These are phyloP conservation scores for Ceratitis capitata DNA, from an alignment of 1,140 invertebrate genomes.

Conservation along the genomic window DNA sequence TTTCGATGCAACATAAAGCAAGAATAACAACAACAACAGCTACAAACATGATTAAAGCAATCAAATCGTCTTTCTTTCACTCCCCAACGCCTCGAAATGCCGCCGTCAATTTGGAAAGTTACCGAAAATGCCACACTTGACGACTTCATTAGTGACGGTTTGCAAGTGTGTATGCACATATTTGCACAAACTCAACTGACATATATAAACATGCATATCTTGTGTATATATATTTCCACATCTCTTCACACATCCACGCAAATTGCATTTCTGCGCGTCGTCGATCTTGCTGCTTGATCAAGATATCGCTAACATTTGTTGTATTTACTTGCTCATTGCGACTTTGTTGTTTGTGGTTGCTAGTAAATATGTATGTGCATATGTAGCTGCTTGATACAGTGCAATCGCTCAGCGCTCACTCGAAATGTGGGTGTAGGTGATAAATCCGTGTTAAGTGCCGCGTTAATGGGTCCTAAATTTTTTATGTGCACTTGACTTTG, in stretches of 20 bases:
- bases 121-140: neutral
- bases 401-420: neutral
- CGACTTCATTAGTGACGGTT: conserved; percentile 9
- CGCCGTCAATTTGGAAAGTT: neutral
- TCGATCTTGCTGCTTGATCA: neutral
- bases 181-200: neutral
- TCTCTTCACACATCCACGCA: neutral
- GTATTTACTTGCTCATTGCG: conserved; percentile 4
- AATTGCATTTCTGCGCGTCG: neutral
- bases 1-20: neutral
- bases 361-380: too few relatives aligned
- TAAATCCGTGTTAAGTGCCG: conserved; percentile 45
- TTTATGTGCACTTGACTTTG: conserved; percentile 12
- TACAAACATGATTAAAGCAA: neutral
- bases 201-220: neutral
- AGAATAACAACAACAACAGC: neutral
- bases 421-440: conserved; percentile 41
- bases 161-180: neutral
- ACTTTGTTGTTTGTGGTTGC: neutral
- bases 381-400: neutral
- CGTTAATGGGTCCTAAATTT: conserved; percentile 43
- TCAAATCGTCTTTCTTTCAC: neutral
- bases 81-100: too few relatives aligned
- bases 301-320: conserved; percentile 16
- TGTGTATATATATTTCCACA: neutral